phyloP scores from a whole-genome alignment of 2,888 invertebrate genomes.

The Eudasyphora cyanicolor region DNA sequence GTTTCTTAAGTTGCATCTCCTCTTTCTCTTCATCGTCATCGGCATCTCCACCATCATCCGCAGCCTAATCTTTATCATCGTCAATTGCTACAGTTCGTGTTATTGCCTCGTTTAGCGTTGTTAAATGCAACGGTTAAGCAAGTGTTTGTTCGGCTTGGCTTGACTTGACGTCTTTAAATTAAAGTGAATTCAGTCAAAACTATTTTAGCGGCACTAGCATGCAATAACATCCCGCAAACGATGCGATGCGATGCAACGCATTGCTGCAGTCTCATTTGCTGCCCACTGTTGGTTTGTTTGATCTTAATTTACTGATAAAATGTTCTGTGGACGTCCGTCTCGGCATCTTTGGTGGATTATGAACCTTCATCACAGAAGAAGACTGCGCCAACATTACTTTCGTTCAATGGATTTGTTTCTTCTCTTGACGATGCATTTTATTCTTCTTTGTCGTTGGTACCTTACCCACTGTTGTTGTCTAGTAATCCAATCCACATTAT shows the following conservation, averaged over 20 bases:
- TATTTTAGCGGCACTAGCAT: slow-evolving; percentile 37
- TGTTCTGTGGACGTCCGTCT: slow-evolving; percentile 27
- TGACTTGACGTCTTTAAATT: slow-evolving; percentile 39
- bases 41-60: not conserved
- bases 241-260: not conserved
- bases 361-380: slow-evolving; percentile 16
- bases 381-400: slow-evolving; percentile 18
- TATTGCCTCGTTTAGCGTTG: slow-evolving; percentile 1
- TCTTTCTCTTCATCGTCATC: slow-evolving; percentile 19
- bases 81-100: not conserved
- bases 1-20: slow-evolving; percentile 35
- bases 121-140: slow-evolving; percentile 32
- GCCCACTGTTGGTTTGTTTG: slow-evolving; percentile 23
- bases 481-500: not conserved
- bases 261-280: not conserved
- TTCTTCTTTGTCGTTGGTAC: not conserved
- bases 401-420: slow-evolving; percentile 14
- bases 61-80: not conserved
- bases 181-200: slow-evolving; percentile 42
- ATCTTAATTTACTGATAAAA: slow-evolving; percentile 56
- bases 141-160: slow-evolving; percentile 17
- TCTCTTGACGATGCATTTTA: not conserved
- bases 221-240: not conserved
- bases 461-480: not conserved
- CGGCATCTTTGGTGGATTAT: not conserved